Evolutionary conservation across 2,113 vertebrate species (phyloP).

Genomic region (Mustelus asterias): DNA sequence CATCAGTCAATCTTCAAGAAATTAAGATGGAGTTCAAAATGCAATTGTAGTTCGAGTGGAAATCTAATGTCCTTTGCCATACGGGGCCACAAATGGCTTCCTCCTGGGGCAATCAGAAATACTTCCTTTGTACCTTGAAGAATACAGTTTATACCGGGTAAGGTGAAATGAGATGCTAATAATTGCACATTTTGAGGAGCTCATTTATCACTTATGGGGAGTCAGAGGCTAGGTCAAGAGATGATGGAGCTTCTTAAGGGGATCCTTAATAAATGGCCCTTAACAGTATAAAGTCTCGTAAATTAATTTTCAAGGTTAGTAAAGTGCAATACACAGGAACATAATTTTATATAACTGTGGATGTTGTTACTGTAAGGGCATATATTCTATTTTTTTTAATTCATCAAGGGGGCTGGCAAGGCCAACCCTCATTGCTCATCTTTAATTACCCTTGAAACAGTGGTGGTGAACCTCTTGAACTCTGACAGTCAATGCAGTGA

Average conservation of each 20-base stretch:
- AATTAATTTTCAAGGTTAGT: conserved; percentile 8
- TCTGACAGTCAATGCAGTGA: neutral
- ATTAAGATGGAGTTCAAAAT: neutral
- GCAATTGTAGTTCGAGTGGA: neutral
- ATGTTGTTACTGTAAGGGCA: neutral
- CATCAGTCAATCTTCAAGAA: neutral
- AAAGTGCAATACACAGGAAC: neutral
- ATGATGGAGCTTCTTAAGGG: neutral
- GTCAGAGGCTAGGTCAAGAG: neutral
- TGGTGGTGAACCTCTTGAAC: neutral
- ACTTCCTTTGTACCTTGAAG: neutral
- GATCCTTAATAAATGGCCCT: neutral
- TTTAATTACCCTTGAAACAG: neutral
- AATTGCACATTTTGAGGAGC: neutral
- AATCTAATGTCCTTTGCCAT: neutral
- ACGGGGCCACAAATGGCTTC: neutral
- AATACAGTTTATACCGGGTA: neutral
- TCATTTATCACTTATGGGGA: neutral
- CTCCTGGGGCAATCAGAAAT: neutral
- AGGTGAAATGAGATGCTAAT: conserved; percentile 29
- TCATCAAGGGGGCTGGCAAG: neutral
- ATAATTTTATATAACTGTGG: neutral
- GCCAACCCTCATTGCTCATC: neutral
- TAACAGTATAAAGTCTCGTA: neutral
- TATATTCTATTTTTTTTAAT: neutral